A percentile compares a stretch with the other conserved stretches of the same genome.
Evolutionary conservation across 1,140 invertebrate species (phyloP).

Genomic region (Aradophagus sp.): DNA sequence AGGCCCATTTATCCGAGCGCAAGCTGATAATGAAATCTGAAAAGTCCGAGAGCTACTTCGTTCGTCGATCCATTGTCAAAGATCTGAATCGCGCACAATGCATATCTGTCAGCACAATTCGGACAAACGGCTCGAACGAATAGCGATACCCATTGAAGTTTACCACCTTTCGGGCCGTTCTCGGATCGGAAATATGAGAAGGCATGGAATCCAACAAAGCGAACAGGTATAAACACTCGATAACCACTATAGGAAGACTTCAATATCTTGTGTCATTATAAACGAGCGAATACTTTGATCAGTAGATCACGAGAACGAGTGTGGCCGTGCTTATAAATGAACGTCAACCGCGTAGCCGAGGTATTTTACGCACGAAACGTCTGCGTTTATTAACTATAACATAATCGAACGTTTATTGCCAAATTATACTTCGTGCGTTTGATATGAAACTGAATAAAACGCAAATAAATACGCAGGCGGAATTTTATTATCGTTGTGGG

Average conservation of each 20-base stretch:
- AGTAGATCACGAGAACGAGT: constrained; percentile 24
- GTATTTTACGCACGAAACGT: constrained; percentile 6
- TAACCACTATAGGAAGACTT: constrained; percentile 55
- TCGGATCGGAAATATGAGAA: constrained; percentile 64
- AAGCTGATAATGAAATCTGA: constrained; percentile 29
- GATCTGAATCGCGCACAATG: constrained; percentile 31
- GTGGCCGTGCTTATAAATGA: constrained; percentile 24
- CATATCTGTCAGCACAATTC: constrained; percentile 50
- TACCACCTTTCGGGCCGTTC: constrained; percentile 53
- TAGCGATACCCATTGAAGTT: constrained; percentile 63
- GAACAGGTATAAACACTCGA: constrained; percentile 70
- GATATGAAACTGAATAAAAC: too few relatives aligned
- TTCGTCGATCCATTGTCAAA: constrained; percentile 35
- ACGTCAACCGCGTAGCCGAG: constrained; percentile 12
- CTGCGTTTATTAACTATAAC: constrained; percentile 18
- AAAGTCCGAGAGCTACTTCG: constrained; percentile 45
- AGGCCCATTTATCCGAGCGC: too few relatives aligned
- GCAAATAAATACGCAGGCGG: too few relatives aligned
- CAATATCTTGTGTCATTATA: constrained; percentile 32
- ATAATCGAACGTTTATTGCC: constrained; percentile 13
- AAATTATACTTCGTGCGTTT: too few relatives aligned
- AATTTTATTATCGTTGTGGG: too few relatives aligned
- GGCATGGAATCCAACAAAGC: constrained; percentile 58
- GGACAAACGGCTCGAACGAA: constrained; percentile 56
- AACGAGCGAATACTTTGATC: constrained; percentile 34